phyloP scores from a whole-genome alignment of 2,113 vertebrate species.

The Erythrocercus mccallii region DNA sequence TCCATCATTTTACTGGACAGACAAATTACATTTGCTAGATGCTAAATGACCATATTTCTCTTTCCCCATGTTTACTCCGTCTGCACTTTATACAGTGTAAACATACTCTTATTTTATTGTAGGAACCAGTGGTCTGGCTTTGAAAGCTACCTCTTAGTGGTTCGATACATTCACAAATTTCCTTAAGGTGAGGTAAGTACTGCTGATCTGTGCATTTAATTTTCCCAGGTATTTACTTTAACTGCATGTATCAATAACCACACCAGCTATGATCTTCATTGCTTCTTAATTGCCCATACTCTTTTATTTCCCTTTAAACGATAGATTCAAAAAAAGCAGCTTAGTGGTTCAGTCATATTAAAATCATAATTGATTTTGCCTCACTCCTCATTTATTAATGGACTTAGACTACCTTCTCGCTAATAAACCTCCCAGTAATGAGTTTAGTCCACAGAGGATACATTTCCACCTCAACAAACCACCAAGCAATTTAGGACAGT shows the following conservation, averaged over 20 bases:
- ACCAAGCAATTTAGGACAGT: constrained; percentile 70
- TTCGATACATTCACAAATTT: background rate
- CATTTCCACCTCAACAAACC: constrained; percentile 60
- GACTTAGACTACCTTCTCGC: constrained; percentile 43
- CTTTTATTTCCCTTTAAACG: constrained; percentile 46
- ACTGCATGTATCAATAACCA: background rate
- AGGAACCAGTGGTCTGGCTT: background rate
- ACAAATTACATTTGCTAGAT: background rate
- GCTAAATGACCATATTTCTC: background rate
- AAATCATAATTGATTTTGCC: constrained; percentile 69
- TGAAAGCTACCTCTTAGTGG: background rate
- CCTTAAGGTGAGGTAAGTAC: background rate
- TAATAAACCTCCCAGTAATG: constrained; percentile 67
- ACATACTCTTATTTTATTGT: background rate
- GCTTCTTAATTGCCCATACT: background rate
- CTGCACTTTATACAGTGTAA: background rate
- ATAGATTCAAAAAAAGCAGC: background rate
- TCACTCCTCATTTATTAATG: constrained; percentile 65
- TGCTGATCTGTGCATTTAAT: background rate
- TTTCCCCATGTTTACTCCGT: background rate
- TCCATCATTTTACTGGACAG: background rate
- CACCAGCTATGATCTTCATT: background rate
- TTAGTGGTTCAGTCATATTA: constrained; percentile 56
- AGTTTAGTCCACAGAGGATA: constrained; percentile 60
- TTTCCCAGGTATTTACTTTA: background rate